Base-by-base conservation (phyloP, 2,113 vertebrate species). In the Xiphorhynchus elegans region DNA sequence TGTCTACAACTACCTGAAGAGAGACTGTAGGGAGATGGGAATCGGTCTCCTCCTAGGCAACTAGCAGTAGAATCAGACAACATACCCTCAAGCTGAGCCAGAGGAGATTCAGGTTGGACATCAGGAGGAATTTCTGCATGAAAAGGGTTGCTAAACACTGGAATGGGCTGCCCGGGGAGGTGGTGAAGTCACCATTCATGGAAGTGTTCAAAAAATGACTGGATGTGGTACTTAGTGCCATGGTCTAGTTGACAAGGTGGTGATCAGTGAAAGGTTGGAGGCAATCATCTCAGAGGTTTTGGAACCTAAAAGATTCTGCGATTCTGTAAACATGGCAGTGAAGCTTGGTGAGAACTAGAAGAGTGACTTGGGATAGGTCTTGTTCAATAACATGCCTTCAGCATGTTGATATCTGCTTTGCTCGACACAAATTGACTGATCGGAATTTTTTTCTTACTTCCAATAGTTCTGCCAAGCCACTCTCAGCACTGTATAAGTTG, bases 171-270 rank as follows among this genome's bases (percentile, higher is more conserved):
- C 11, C 17, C 29, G 40, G 39, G 70, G 24, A 47, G 11, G 9
- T 46, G 46, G 39, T 75, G 19, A 24, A 53, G 10, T 75, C 39
- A 39, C n/a, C 28, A 31, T 40, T 13, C 7, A 29, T 55, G 31
- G 20, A 69, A 21, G 9, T 26, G 4, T 68, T 55, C 0, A 0
- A 26, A 72, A 55, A 76, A 62, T 49, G 11, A 55, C n/a, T 68
- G 53, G 25, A 60, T 0, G 0, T 31, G 11, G 9, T 35, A 25
- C 29, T 69, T n/a, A 26, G 20, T 62, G 46, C 50, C 20, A 1
- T 17, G 39, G 8, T 68, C 46, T 46, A 20, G 55, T 62, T 69
- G 40, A 16, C 24, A 18, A 40, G 7, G 11, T 53, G 11, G 24
- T 82, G n/a, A 60, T 83, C 60, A 31, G 29, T 83, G n/a, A 69